Conservation (phyloP, 2,888 invertebrate species). For the Auanema freiburgensis region DNA sequence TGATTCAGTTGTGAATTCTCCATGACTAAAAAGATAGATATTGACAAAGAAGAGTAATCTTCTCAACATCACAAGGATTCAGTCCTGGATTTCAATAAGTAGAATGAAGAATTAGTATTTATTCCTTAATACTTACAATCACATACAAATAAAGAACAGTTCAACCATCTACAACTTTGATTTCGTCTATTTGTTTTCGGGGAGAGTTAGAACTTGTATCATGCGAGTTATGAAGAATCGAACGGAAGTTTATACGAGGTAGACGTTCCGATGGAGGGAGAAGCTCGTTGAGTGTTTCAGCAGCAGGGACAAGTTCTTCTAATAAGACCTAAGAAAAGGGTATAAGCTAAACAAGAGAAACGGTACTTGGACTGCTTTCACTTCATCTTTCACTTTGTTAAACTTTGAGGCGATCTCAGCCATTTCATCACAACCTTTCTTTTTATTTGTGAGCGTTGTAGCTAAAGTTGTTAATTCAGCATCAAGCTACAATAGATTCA, state of each 20-base stretch:
- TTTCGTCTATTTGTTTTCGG: constrained; percentile 34
- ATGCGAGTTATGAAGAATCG: constrained; percentile 31
- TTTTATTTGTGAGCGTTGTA: no score
- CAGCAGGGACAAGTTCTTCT: constrained; percentile 45
- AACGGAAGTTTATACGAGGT: constrained; percentile 40
- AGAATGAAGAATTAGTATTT: neutral
- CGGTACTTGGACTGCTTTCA: neutral
- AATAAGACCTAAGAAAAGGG: constrained; percentile 38
- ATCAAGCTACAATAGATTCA: no score
- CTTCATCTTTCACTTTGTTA: no score
- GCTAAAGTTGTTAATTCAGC: no score
- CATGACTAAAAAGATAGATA: neutral
- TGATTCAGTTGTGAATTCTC: constrained; percentile 1
- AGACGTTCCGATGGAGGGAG: constrained; percentile 49
- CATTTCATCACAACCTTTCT: no score
- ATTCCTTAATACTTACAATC: neutral
- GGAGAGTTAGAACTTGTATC: constrained; percentile 33
- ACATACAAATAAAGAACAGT: neutral
- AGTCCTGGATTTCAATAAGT: no score
- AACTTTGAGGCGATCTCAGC: no score
- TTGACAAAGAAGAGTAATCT: neutral
- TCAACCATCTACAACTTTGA: constrained; percentile 30
- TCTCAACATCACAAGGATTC: neutral
- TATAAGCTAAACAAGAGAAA: neutral
- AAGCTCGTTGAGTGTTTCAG: constrained; percentile 54